A percentile compares a stretch with the other conserved stretches of the same genome.
These are phyloP conservation scores for Ecdyonurus torrentis DNA, from an alignment of 2,888 invertebrate genomes.

Conservation along the genomic window DNA sequence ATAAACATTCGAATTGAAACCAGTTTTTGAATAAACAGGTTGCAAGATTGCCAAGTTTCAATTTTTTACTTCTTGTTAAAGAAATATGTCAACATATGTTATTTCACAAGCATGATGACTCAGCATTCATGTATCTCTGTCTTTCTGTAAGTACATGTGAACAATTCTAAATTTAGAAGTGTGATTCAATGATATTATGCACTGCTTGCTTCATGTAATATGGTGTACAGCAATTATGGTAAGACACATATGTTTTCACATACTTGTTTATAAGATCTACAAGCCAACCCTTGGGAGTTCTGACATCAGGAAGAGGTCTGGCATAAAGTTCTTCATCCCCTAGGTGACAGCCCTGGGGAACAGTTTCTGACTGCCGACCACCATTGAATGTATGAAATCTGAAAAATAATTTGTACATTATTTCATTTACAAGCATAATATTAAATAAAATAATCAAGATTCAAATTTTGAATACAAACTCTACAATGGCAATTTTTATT, in stretches of 20 bases:
- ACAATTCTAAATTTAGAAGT: not conserved
- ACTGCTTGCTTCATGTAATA: not conserved
- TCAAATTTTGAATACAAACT: not conserved
- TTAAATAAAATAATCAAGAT: slow-evolving; percentile 1
- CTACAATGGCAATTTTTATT: too few species aligned
- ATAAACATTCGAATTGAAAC: too few species aligned
- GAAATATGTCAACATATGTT: too few species aligned
- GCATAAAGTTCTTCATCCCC: slow-evolving; percentile 58
- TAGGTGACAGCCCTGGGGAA: slow-evolving; percentile 38
- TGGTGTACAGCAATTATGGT: not conserved
- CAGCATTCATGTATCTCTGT: too few species aligned
- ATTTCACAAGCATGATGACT: too few species aligned
- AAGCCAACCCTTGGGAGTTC: slow-evolving; percentile 85
- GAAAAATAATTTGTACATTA: slow-evolving; percentile 14
- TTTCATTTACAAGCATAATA: not conserved
- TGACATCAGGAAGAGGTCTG: slow-evolving; percentile 56
- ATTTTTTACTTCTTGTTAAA: too few species aligned
- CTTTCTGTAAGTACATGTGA: too few species aligned
- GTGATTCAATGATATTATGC: slow-evolving; percentile 3
- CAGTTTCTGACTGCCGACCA: slow-evolving; percentile 54
- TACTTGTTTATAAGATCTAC: slow-evolving; percentile 84
- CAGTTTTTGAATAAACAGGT: too few species aligned
- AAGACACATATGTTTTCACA: slow-evolving; percentile 15
- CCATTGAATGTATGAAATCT: slow-evolving; percentile 80
- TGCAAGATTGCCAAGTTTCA: too few species aligned